A percentile compares a stretch with the other conserved stretches of the same genome.
Conservation (phyloP, 2,113 vertebrate genomes). For the Proteles cristata region DNA sequence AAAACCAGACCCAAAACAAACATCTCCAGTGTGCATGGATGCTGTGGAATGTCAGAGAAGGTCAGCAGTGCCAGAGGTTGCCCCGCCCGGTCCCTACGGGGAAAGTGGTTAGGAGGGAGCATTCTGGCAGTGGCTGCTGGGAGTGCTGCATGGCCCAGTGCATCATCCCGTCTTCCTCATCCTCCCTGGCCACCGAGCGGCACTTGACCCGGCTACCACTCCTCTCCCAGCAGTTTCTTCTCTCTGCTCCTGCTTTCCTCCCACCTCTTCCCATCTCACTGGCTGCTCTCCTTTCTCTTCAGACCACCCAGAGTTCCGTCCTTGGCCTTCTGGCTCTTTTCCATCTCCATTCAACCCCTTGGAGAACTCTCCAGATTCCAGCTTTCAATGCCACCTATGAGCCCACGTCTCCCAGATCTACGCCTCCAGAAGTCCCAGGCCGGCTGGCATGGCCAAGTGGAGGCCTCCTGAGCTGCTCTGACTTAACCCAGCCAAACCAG, state of each 20-base stretch:
- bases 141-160: background rate
- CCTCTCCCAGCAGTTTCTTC: background rate
- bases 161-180: background rate
- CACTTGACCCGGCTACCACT: background rate
- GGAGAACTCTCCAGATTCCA: background rate
- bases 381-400: background rate
- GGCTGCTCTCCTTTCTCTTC: background rate
- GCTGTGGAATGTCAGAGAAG: slow-evolving; percentile 66
- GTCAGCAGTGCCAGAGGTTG: background rate
- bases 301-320: background rate
- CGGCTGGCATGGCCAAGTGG: background rate
- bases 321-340: background rate
- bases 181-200: background rate
- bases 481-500: background rate
- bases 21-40: slow-evolving; percentile 43
- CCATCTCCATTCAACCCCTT: background rate
- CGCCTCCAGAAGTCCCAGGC: background rate
- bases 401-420: background rate
- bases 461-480: background rate
- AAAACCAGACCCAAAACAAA: slow-evolving; percentile 74
- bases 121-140: background rate
- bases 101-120: slow-evolving; percentile 41
- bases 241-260: background rate
- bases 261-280: background rate
- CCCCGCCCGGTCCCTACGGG: slow-evolving; percentile 50